Evolutionary conservation across 2,113 vertebrate genomes (phyloP).

Genomic region (Nothobranchius kuhntae): DNA sequence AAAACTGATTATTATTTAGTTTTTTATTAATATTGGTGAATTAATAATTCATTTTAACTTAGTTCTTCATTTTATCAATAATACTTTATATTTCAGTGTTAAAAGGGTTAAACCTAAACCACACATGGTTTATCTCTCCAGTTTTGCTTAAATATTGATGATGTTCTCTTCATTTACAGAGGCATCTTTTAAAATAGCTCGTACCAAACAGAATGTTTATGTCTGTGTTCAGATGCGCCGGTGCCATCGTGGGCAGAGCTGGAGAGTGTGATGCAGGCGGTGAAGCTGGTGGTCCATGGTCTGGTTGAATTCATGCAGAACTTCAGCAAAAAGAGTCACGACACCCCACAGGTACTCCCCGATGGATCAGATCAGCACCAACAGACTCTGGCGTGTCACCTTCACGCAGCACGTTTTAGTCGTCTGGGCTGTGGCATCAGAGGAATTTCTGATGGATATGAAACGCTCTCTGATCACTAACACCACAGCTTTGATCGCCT

Average conservation of each 20-base stretch:
- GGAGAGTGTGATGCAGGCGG: conserved; percentile 92
- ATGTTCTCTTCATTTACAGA: background rate
- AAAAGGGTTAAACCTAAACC: too few relatives aligned
- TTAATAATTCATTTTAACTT: too few relatives aligned
- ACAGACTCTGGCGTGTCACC: background rate
- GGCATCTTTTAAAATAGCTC: background rate
- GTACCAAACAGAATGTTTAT: conserved; percentile 1
- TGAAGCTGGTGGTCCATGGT: conserved; percentile 93
- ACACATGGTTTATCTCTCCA: too few relatives aligned
- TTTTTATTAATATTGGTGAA: too few relatives aligned
- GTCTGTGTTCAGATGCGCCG: conserved; percentile 83
- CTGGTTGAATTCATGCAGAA: conserved; percentile 98
- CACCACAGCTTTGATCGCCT: background rate
- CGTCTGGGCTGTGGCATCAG: background rate
- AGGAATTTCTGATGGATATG: background rate
- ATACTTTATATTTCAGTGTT: too few relatives aligned
- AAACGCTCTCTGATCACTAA: background rate
- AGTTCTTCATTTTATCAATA: too few relatives aligned
- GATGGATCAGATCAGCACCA: background rate
- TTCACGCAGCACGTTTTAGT: background rate
- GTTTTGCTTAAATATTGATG: too few relatives aligned
- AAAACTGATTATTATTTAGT: too few relatives aligned
- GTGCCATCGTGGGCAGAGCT: conserved; percentile 93
- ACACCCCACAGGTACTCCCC: conserved; percentile 87
- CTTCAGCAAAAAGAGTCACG: conserved; percentile 95